Evolutionary conservation across 2,888 invertebrate species (phyloP).

Genomic region (Acleris literana): DNA sequence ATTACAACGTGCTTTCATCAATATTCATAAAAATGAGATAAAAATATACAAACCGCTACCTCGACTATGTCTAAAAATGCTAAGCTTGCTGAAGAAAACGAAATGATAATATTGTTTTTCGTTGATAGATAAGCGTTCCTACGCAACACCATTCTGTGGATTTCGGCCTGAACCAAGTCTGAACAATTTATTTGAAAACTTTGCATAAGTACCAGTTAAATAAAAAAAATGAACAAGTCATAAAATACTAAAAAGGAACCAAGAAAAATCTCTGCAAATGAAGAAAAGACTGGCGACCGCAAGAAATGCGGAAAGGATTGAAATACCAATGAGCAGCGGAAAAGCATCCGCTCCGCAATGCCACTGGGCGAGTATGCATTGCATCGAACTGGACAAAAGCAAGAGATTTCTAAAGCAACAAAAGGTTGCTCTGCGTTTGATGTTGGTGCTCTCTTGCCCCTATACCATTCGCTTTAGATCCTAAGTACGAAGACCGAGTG

Average conservation of each 20-base stretch:
- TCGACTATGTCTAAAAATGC: conserved; percentile 1
- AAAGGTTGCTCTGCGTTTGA: conserved; percentile 24
- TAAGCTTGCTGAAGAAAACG: conserved; percentile 1
- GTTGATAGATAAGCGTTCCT: conserved; percentile 11
- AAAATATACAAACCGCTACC: conserved; percentile 1
- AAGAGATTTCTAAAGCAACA: conserved; percentile 27
- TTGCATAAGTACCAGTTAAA: no score
- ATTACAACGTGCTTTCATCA: no score
- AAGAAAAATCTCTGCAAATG: not conserved
- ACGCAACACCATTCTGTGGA: conserved; percentile 1
- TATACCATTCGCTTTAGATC: not conserved
- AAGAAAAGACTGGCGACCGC: conserved; percentile 3
- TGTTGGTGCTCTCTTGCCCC: conserved; percentile 7
- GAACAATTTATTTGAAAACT: no score
- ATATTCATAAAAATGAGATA: no score
- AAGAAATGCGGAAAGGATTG: conserved; percentile 10
- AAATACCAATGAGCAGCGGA: conserved; percentile 25
- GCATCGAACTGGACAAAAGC: conserved; percentile 14
- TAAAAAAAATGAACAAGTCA: not conserved
- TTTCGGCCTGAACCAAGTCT: no score
- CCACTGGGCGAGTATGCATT: not conserved
- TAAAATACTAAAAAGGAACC: not conserved
- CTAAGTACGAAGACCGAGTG: no score
- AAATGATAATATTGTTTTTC: conserved; percentile 13
- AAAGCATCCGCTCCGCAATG: not conserved